Percentiles rank a stretch among this genome's conserved stretches.
Evolutionary conservation across 2,888 invertebrate species (phyloP).

Genomic region (Troides aeacus): DNA sequence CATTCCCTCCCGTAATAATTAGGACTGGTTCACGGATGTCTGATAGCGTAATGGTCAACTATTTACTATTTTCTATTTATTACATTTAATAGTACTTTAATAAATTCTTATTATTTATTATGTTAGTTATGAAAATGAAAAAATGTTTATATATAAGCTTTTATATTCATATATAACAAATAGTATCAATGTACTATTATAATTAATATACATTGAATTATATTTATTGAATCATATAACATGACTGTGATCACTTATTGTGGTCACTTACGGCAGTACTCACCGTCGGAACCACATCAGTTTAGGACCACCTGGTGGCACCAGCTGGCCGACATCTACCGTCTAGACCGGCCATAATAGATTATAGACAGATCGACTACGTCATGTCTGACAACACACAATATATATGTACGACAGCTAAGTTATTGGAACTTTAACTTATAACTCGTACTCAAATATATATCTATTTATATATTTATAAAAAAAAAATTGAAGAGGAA

Average conservation of each 20-base stretch:
- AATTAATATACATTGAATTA: too few species aligned
- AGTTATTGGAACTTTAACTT: too few species aligned
- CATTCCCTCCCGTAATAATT: conserved; percentile 70
- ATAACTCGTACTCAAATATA: too few species aligned
- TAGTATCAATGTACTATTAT: too few species aligned
- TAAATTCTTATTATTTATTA: too few species aligned
- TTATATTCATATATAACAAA: too few species aligned
- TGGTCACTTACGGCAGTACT: conserved; percentile 18
- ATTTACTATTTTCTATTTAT: conserved; percentile 52
- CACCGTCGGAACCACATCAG: conserved; percentile 15
- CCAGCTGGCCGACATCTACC: conserved; percentile 40
- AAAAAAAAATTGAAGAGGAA: too few species aligned
- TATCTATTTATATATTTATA: not conserved
- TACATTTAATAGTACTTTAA: not conserved
- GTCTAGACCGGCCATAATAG: conserved; percentile 46
- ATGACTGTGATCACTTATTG: not conserved
- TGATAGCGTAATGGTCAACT: conserved; percentile 60
- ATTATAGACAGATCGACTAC: conserved; percentile 47
- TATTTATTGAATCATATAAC: not conserved
- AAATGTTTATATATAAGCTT: too few species aligned
- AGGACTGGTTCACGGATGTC: conserved; percentile 59
- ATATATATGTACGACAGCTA: not conserved
- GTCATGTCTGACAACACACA: conserved; percentile 35
- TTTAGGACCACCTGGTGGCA: conserved; percentile 32
- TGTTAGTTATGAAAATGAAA: too few species aligned